Conservation (phyloP, 1,140 invertebrate genomes). For the Venturia canescens region DNA sequence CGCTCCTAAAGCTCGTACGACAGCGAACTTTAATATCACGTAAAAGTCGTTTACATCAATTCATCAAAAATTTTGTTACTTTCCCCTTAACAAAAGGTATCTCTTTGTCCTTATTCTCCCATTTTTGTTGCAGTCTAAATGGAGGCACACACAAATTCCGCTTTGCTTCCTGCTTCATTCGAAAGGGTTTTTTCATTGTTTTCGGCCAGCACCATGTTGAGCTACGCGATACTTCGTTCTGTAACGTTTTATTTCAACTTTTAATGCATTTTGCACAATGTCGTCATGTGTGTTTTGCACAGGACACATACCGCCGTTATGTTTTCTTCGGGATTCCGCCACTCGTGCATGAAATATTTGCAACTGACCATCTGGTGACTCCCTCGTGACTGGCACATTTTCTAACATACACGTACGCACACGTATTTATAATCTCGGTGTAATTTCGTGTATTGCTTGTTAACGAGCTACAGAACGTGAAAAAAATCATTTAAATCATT, state of each 20-base stretch:
- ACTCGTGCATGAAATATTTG: constrained; percentile 27
- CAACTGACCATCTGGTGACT: background rate
- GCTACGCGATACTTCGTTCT: background rate
- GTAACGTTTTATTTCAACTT: background rate
- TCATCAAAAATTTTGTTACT: constrained; percentile 28
- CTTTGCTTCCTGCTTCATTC: background rate
- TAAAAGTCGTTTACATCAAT: constrained; percentile 42
- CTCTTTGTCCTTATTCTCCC: no score
- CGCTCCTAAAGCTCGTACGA: background rate
- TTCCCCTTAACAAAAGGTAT: background rate
- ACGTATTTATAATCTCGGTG: background rate
- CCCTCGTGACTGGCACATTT: background rate
- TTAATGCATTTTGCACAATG: constrained; percentile 1
- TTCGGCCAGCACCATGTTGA: no score
- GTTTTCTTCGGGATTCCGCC: background rate
- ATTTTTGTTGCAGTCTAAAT: background rate
- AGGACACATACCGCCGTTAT: constrained; percentile 20
- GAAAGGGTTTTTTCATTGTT: background rate
- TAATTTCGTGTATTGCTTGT: background rate
- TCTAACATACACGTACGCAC: background rate
- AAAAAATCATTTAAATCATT: background rate
- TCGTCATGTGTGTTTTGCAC: background rate
- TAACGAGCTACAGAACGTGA: background rate
- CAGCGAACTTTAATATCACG: constrained; percentile 30
- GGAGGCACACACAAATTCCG: background rate